These are phyloP conservation scores for Calliopum simillimum DNA, from an alignment of 2,888 invertebrate species.

Conservation along the genomic window DNA sequence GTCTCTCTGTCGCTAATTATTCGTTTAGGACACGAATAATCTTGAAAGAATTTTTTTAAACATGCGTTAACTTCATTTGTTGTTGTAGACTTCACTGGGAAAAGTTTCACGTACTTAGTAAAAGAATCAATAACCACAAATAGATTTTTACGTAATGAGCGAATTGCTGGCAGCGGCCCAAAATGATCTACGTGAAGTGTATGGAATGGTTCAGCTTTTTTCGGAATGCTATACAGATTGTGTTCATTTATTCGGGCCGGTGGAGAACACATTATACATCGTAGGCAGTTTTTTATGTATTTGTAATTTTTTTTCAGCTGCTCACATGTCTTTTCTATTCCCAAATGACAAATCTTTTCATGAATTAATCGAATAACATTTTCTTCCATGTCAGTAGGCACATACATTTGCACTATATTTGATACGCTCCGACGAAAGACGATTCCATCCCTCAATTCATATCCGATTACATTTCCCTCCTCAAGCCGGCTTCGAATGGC, in stretches of 20 bases:
- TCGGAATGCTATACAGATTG: slow-evolving; percentile 32
- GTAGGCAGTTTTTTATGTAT: slow-evolving; percentile 23
- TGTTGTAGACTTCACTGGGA: slow-evolving; percentile 24
- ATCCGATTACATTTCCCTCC: too few relatives aligned
- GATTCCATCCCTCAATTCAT: too few relatives aligned
- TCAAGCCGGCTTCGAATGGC: too few relatives aligned
- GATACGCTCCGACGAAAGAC: too few relatives aligned
- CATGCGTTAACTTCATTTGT: slow-evolving; percentile 29
- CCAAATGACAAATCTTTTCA: too few relatives aligned
- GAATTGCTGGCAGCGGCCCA: slow-evolving; percentile 23
- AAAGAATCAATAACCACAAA: slow-evolving; percentile 24
- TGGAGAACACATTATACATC: slow-evolving; percentile 18
- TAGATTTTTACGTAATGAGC: slow-evolving; percentile 24
- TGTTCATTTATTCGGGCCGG: slow-evolving; percentile 17
- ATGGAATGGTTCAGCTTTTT: slow-evolving; percentile 23
- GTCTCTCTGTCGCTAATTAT: slow-evolving; percentile 33
- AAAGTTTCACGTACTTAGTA: slow-evolving; percentile 20
- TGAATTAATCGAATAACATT: too few relatives aligned
- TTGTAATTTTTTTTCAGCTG: slow-evolving; percentile 34
- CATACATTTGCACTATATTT: too few relatives aligned
- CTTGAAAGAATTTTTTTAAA: slow-evolving; percentile 39
- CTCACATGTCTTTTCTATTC: slow-evolving; percentile 34
- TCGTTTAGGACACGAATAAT: slow-evolving; percentile 34
- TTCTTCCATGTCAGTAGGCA: too few relatives aligned
- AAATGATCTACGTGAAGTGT: slow-evolving; percentile 34